Conservation (phyloP, 2,888 invertebrate genomes). For the Macrosiphum euphorbiae region DNA sequence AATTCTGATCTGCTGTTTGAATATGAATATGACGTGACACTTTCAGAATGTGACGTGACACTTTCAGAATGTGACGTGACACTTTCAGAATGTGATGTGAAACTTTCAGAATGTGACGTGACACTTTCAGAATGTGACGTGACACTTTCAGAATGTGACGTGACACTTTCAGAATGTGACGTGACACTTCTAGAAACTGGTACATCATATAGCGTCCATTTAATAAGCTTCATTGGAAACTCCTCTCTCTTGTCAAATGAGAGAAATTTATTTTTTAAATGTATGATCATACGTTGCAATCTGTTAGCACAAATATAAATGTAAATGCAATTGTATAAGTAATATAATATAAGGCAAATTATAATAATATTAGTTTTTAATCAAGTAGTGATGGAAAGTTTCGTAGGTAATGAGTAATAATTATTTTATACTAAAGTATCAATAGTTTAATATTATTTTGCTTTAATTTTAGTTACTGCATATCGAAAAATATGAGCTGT, state of each 20-base stretch:
- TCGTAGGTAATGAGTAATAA: neutral
- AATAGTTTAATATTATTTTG: neutral
- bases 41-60: no score
- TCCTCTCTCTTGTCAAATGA: neutral
- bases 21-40: conserved; percentile 68
- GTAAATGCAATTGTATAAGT: conserved; percentile 9
- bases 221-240: conserved; percentile 28
- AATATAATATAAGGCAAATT: neutral
- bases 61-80: no score
- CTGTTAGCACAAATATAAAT: conserved; percentile 43
- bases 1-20: conserved; percentile 76
- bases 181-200: conserved; percentile 72
- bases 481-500: neutral
- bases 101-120: conserved; percentile 74
- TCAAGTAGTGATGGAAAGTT: neutral
- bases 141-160: no score
- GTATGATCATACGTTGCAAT: conserved; percentile 7
- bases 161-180: no score
- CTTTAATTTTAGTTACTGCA: neutral
- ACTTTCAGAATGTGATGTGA: no score
- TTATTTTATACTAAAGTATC: neutral
- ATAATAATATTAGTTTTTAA: neutral
- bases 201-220: neutral
- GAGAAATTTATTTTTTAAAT: no score
- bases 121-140: conserved; percentile 76